Evolutionary conservation across 1,140 invertebrate genomes (phyloP), one percentile per base, ranked within the genome.

Genomic region (Mizuhopecten yessoensis): DNA sequence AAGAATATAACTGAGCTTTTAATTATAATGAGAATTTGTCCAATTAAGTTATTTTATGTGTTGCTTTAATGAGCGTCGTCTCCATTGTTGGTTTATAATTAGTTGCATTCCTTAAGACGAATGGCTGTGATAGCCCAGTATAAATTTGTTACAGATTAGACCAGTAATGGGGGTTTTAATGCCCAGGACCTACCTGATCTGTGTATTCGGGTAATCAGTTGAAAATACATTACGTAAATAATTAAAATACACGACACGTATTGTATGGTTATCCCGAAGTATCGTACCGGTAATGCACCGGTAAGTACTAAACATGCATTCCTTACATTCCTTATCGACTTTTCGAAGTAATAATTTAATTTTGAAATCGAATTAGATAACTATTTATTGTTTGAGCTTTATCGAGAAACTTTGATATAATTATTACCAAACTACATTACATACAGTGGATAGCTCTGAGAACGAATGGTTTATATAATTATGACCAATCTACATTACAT

Each of bases 11-110:
- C n/a, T 0, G 57, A 29, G 57, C 11, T 29, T 75, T 0, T 75
- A n/a, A 75, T 17, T n/a, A 75, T 75, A 75, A 75, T 75, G 57
- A 75, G 57, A 75, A 75, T 75, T 75, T 75, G n/a, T 23, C 11
- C 57, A 75, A 75, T 75, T 75, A 75, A n/a, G 9, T 29, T 75
- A 11, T 9, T 75, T 75, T 75, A 75, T 75, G 57, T 17, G 57
- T 3, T 49, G 2, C 3, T 75, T 75, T 75, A 75, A 75, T n/a
- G 57, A 75, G n/a, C 45, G 11, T 49, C 15, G 45, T 20, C 20
- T 75, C 57, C 57, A 75, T 29, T 75, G 29, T 75, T 29, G 5
- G 57, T n/a, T 75, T 75, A 75, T 75, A 75, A 75, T 75, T 75
- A 75, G 15, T n/a, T 23, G 29, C 57, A 75, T 75, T 29, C 57